Percentiles rank a stretch among this genome's conserved stretches.
Conservation (phyloP, 2,888 invertebrate genomes). For the Heliconius ethilla region DNA sequence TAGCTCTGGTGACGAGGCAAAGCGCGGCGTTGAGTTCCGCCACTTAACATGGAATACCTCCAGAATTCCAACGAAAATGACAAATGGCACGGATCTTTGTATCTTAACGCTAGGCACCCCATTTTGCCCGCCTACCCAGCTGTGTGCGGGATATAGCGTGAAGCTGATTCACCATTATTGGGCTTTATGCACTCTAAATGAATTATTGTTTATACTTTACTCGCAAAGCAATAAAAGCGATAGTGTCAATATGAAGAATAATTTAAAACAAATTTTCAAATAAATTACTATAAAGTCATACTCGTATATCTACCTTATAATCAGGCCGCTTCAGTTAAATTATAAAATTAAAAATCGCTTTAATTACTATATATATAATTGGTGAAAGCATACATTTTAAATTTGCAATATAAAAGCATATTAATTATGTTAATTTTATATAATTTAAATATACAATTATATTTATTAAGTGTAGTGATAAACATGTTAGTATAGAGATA, state of each 20-base stretch:
- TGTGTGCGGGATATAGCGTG: no score
- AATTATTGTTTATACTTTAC: not conserved
- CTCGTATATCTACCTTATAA: not conserved
- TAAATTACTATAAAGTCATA: not conserved
- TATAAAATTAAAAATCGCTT: slow-evolving; percentile 6
- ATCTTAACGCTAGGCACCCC: no score
- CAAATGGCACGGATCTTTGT: no score
- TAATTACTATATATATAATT: slow-evolving; percentile 5
- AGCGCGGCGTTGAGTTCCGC: no score
- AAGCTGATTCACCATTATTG: no score
- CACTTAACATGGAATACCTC: no score
- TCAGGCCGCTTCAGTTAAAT: not conserved
- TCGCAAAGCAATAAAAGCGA: not conserved
- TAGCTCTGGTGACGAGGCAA: no score
- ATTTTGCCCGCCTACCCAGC: no score
- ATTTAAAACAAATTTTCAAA: not conserved
- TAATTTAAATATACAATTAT: slow-evolving; percentile 4
- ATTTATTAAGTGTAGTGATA: not conserved
- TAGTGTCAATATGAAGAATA: not conserved
- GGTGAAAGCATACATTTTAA: slow-evolving; percentile 10
- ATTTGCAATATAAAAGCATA: not conserved
- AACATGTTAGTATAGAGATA: not conserved
- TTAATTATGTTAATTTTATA: slow-evolving; percentile 15
- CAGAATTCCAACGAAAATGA: no score
- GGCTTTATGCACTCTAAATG: no score